Evolutionary conservation across 2,113 vertebrate species (phyloP).

Genomic region (Macheiramphus alcinus): DNA sequence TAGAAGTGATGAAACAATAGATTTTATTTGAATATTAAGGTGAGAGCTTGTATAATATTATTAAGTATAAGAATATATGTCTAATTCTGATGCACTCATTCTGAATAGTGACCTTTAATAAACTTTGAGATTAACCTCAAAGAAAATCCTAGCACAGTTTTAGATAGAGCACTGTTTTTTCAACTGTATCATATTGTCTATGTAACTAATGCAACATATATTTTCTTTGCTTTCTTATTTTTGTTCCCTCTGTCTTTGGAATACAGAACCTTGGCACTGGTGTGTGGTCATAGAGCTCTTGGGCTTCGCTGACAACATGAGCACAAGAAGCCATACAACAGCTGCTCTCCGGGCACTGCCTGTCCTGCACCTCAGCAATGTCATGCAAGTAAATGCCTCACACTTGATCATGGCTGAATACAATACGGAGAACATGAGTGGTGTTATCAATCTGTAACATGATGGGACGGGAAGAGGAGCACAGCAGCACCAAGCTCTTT

Average conservation of each 20-base stretch:
- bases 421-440: accelerated
- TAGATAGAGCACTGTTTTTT: not conserved
- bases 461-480: not conserved
- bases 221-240: not conserved
- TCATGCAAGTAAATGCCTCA: not conserved
- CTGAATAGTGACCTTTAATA: not conserved
- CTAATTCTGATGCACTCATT: not conserved
- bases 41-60: not conserved
- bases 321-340: not conserved
- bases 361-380: not conserved
- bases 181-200: not conserved
- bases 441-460: accelerated
- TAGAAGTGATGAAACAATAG: not conserved
- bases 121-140: not conserved
- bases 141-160: not conserved
- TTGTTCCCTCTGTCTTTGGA: not conserved
- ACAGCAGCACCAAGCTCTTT: not conserved
- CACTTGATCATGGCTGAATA: not conserved
- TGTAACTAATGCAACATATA: not conserved
- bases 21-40: not conserved
- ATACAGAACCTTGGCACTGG: not conserved
- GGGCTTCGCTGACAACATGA: accelerated
- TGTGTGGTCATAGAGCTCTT: not conserved
- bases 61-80: not conserved
- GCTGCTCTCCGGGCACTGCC: accelerated